phyloP scores from a whole-genome alignment of 2,113 vertebrate genomes.

The Dromas ardeola region DNA sequence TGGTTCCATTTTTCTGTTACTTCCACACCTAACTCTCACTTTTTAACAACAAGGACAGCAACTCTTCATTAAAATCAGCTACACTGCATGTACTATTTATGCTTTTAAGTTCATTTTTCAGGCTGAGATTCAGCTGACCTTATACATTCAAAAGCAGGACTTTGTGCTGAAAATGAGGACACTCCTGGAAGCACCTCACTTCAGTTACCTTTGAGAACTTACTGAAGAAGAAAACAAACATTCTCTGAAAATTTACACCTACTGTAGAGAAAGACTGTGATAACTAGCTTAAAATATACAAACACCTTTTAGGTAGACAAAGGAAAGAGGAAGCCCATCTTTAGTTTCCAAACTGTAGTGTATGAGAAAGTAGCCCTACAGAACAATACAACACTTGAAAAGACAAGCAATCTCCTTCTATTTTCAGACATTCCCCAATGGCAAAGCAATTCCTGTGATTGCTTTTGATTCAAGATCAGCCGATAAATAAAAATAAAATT shows the following conservation, averaged over 20 bases:
- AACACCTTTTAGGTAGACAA: neutral
- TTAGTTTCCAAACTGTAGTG: neutral
- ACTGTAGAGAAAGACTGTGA: neutral
- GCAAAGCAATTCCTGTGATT: neutral
- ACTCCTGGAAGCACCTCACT: neutral
- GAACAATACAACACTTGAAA: neutral
- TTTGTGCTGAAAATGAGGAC: neutral
- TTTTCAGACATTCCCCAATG: neutral
- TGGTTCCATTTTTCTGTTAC: neutral
- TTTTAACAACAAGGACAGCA: neutral
- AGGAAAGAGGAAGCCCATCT: neutral
- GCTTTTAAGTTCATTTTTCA: neutral
- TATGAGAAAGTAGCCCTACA: neutral
- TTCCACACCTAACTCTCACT: neutral
- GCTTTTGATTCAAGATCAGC: neutral
- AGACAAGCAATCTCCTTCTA: neutral
- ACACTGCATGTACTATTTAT: neutral
- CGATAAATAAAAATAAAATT: neutral
- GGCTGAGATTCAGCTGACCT: neutral
- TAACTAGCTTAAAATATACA: neutral
- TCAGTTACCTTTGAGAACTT: neutral
- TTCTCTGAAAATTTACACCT: neutral
- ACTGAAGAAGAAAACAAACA: neutral
- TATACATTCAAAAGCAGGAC: neutral
- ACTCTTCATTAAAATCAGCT: neutral